Evolutionary conservation across 2,113 vertebrate species (phyloP).

Genomic region (Astur gentilis): DNA sequence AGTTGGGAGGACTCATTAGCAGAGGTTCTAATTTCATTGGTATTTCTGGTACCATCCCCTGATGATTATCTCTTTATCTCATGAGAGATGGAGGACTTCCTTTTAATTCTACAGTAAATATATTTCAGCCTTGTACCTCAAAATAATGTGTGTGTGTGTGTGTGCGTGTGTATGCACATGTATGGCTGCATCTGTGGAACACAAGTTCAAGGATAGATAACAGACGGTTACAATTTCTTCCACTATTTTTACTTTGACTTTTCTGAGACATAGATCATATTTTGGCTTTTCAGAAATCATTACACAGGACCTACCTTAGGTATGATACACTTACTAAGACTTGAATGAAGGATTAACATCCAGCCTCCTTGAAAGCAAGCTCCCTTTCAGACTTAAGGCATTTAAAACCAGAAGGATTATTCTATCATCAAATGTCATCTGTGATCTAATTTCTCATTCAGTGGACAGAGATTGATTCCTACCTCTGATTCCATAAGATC

Average conservation of each 20-base stretch:
- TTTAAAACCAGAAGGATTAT: not conserved
- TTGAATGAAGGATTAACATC: not conserved
- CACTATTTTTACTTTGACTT: not conserved
- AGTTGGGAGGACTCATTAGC: not conserved
- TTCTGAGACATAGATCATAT: not conserved
- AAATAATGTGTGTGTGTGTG: accelerated
- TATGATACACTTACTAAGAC: not conserved
- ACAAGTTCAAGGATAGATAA: not conserved
- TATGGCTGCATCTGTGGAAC: not conserved
- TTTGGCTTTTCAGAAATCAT: not conserved
- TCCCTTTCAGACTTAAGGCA: not conserved
- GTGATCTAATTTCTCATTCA: not conserved
- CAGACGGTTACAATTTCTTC: not conserved
- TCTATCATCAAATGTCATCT: not conserved
- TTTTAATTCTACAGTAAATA: not conserved
- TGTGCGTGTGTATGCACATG: accelerated
- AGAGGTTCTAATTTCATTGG: not conserved
- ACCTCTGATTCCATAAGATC: not conserved
- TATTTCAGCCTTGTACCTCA: not conserved
- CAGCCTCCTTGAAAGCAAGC: not conserved
- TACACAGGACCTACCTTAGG: not conserved
- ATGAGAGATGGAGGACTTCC: not conserved
- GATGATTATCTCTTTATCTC: not conserved
- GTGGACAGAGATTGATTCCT: not conserved
- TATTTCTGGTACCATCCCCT: not conserved